Percentiles rank a stretch among this genome's conserved stretches.
Evolutionary conservation across 2,797 vertebrate genomes (phyloP).

Genomic region (Cercopithecus neglectus): DNA sequence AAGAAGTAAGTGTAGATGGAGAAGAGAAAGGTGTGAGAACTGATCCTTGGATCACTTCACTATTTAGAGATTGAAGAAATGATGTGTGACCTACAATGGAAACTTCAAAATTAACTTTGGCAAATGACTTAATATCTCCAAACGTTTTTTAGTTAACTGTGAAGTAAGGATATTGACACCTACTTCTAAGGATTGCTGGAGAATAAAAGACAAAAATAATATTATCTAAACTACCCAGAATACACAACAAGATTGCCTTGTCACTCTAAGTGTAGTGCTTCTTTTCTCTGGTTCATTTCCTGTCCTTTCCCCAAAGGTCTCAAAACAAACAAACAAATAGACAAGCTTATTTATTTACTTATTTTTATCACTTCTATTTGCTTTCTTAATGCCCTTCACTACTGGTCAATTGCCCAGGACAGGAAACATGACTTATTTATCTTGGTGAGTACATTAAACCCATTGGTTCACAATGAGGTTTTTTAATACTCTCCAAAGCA

Average conservation of each 20-base stretch:
- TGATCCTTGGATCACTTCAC: neutral
- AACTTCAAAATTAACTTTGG: constrained; percentile 37
- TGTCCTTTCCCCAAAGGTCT: neutral
- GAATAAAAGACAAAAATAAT: neutral
- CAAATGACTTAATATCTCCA: neutral
- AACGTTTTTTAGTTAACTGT: neutral
- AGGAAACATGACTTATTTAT: neutral
- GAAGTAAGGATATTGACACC: neutral
- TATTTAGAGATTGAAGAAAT: neutral
- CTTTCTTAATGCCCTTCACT: neutral
- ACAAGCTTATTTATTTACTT: neutral
- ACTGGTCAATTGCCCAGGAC: neutral
- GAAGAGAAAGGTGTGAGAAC: neutral
- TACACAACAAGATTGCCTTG: neutral
- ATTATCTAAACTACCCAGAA: neutral
- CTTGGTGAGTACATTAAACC: neutral
- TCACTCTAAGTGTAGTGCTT: neutral
- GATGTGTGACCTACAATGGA: neutral
- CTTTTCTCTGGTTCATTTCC: neutral
- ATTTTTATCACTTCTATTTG: neutral
- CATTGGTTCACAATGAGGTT: neutral
- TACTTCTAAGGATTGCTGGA: neutral
- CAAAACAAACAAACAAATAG: neutral
- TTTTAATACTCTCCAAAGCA: neutral
- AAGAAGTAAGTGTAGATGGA: neutral